phyloP scores from a whole-genome alignment of 2,888 invertebrate genomes.

The Allacma fusca region DNA sequence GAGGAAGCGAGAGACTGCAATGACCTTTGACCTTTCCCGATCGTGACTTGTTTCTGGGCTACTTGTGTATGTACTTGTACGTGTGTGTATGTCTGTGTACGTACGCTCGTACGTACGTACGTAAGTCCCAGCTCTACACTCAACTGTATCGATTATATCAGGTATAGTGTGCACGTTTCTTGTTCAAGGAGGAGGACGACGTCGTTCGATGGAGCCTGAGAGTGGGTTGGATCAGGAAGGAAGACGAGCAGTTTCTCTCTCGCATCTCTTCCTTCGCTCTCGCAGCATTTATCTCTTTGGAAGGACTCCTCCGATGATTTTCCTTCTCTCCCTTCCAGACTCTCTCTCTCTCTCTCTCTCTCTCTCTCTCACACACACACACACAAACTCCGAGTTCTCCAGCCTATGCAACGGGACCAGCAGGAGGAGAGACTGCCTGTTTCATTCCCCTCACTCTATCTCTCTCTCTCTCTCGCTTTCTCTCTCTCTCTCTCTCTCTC shows the following conservation, averaged over 20 bases:
- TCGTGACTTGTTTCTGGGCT: constrained; percentile 28
- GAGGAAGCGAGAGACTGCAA: not conserved
- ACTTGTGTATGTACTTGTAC: not conserved
- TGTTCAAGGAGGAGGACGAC: constrained; percentile 23
- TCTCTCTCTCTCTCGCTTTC: constrained; percentile 21
- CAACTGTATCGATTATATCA: constrained; percentile 37
- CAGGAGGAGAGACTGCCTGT: not conserved
- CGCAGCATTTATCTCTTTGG: constrained; percentile 21
- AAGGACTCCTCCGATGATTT: constrained; percentile 7
- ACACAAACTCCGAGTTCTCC: not conserved
- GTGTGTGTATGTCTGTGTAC: not conserved
- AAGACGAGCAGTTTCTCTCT: constrained; percentile 27
- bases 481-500: constrained; percentile 12
- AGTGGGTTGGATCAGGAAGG: constrained; percentile 35
- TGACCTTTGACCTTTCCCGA: constrained; percentile 38
- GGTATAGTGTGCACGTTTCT: constrained; percentile 33
- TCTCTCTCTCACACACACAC: no score
- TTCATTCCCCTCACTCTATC: not conserved
- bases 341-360: no score
- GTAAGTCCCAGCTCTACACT: constrained; percentile 31
- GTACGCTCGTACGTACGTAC: not conserved
- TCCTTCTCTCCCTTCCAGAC: not conserved
- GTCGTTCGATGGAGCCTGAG: constrained; percentile 33
- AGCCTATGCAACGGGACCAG: not conserved
- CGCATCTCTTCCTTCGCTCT: constrained; percentile 21